A percentile compares a stretch with the other conserved stretches of the same genome.
Evolutionary conservation across 2,113 vertebrate species (phyloP).

Genomic region (Alethe castanea): DNA sequence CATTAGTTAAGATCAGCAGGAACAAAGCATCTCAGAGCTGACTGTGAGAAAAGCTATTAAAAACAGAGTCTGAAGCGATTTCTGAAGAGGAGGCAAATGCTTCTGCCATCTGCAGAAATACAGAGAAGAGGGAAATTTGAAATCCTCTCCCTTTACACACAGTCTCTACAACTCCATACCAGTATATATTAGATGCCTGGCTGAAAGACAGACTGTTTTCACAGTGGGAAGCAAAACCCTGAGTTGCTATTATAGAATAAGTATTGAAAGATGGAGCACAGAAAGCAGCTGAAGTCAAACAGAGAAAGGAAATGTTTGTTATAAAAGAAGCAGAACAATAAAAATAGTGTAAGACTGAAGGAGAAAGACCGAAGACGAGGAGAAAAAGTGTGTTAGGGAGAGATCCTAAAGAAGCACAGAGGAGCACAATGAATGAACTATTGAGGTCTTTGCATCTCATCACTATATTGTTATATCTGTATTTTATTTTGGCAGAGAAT

Average conservation of each 20-base stretch:
- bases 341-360: neutral
- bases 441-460: neutral
- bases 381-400: neutral
- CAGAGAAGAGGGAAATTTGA: slow-evolving; percentile 51
- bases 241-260: neutral
- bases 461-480: neutral
- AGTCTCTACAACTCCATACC: neutral
- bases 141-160: neutral
- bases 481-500: neutral
- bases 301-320: neutral
- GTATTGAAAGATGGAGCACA: neutral
- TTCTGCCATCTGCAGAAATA: slow-evolving; percentile 9
- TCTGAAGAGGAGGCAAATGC: neutral
- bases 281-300: neutral
- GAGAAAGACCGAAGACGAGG: neutral
- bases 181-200: neutral
- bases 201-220: neutral
- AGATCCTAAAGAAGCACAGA: neutral
- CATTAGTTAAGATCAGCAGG: slow-evolving; percentile 24
- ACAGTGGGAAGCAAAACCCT: neutral
- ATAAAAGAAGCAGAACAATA: neutral
- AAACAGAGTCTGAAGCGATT: neutral
- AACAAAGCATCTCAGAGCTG: neutral
- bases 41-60: neutral
- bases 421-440: neutral